These are phyloP conservation scores for Odocoileus virginianus DNA, from an alignment of 2,113 vertebrate genomes.

Conservation along the genomic window DNA sequence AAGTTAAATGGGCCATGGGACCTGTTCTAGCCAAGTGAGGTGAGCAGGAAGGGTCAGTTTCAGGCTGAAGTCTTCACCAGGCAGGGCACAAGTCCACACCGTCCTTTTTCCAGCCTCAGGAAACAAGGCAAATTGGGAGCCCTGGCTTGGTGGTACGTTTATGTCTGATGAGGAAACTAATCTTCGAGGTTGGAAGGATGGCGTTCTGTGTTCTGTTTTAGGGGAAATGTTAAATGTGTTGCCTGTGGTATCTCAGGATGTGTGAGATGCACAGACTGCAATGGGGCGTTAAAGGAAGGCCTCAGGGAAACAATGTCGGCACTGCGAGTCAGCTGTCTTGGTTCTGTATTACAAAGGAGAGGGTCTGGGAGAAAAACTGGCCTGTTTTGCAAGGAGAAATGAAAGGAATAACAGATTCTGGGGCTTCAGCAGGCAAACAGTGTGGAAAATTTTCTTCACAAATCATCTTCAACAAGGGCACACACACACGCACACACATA, in stretches of 20 bases:
- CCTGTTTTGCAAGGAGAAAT: neutral
- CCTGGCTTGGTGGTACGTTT: neutral
- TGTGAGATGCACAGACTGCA: too few species aligned
- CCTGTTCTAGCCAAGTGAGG: neutral
- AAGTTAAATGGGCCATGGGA: neutral
- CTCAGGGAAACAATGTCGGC: neutral
- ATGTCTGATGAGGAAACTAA: neutral
- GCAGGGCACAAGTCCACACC: neutral
- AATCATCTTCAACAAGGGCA: neutral
- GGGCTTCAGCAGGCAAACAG: neutral
- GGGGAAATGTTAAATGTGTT: neutral
- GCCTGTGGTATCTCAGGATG: neutral
- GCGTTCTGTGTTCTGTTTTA: neutral
- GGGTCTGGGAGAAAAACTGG: too few species aligned
- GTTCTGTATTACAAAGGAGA: neutral
- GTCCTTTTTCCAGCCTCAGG: neutral
- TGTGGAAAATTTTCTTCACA: neutral
- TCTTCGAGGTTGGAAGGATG: neutral
- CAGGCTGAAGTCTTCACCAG: neutral
- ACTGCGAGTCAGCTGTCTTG: fast-evolving
- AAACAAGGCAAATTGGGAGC: neutral
- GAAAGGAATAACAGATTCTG: neutral
- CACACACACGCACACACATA: neutral
- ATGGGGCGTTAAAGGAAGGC: fast-evolving
- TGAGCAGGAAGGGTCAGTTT: neutral